These are phyloP conservation scores for Actenoides hombroni DNA, from an alignment of 2,113 vertebrate species.

Conservation along the genomic window DNA sequence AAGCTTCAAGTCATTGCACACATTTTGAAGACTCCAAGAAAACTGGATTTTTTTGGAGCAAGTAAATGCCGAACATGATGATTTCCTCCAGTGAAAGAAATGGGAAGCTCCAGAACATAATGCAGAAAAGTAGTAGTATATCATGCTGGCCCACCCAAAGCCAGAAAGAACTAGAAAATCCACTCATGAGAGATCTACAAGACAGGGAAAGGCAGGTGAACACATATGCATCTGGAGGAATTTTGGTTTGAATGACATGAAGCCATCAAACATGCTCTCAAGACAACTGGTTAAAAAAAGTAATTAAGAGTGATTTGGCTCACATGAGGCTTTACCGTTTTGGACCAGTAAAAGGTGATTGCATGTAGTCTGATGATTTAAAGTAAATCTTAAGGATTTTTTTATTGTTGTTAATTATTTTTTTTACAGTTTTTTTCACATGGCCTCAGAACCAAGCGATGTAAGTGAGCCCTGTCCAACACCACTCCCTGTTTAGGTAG, in stretches of 20 bases:
- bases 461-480: not conserved
- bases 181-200: not conserved
- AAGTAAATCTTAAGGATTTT: not conserved
- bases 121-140: not conserved
- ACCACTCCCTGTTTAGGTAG: not conserved
- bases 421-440: not conserved
- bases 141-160: not conserved
- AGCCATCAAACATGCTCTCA: not conserved
- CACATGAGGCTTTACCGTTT: not conserved
- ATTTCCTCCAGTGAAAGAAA: not conserved
- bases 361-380: not conserved
- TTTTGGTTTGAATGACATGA: not conserved
- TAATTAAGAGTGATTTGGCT: not conserved
- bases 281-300: not conserved
- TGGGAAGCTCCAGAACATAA: not conserved
- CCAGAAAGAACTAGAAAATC: not conserved
- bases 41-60: not conserved
- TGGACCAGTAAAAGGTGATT: not conserved
- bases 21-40: not conserved
- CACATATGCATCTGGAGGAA: not conserved
- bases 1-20: not conserved
- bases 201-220: not conserved
- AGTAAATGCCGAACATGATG: not conserved
- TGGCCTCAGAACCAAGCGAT: not conserved
- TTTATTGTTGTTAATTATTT: not conserved